Evolutionary conservation across 2,113 vertebrate genomes (phyloP), one percentile per base, ranked within the genome.

Genomic region (Mormoops blainvillei): DNA sequence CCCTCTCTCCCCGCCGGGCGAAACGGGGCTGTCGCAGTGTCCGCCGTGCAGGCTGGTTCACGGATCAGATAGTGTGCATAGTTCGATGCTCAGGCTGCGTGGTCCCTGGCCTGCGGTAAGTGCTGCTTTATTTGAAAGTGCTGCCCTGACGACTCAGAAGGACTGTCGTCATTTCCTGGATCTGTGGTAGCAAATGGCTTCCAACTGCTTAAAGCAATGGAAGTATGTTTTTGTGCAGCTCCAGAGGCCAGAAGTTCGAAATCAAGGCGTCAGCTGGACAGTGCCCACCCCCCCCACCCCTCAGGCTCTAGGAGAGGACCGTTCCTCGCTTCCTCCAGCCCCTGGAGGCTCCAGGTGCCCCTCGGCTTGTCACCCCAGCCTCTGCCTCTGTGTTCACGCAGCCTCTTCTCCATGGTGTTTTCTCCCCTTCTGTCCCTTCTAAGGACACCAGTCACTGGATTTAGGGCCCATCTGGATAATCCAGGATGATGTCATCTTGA

Each of bases 31-130:
- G 26, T 14, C 12, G 28, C 2, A 10, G 74, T 0, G 0, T 18
- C 63, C 11, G 2, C 56, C 5, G 0, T 0, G 2, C 11, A 5
- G 74, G 38, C 16, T 36, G 31, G 9, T 20, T 76, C 15, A 4
- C 20, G 31, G 74, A 76, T 45, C 43, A 38, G 52, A 16, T 1
- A 36, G 52, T 2, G 3, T 5, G 19, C 54, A 13, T 31, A 41
- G 74, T 77, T 56, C 56, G 84, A 91, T 4, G 31, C 43, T 68
- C 43, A 58, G 41, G 16, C 15, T 22, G 11, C 68, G 3, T 8
- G 28, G 67, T 36, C 48, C 68, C 48, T 14, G 7, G 18, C 31
- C 5, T 1, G 5, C 0, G 19, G 28, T 0, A 9, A 76, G 11
- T 0, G 16, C 24, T 28, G 26, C 13, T 84, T 45, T 65, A 22